Evolutionary conservation across 2,113 vertebrate species (phyloP).

Genomic region (Marmota flaviventris): DNA sequence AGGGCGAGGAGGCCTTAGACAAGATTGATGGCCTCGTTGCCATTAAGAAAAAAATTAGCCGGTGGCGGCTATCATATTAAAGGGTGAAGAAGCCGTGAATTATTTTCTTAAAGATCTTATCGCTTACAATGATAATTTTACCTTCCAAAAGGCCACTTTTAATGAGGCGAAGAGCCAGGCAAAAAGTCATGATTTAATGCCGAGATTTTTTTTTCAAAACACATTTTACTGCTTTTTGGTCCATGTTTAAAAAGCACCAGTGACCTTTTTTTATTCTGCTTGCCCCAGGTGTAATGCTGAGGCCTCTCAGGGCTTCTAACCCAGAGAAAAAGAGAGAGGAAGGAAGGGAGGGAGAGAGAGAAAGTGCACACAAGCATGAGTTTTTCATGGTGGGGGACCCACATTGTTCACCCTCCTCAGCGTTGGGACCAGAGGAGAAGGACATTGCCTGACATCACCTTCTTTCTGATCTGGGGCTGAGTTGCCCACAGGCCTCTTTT

Average conservation of each 20-base stretch:
- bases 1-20: slow-evolving; percentile 83
- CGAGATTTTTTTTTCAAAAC: slow-evolving; percentile 90
- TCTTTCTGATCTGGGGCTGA: background rate
- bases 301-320: slow-evolving; percentile 91
- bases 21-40: slow-evolving; percentile 93
- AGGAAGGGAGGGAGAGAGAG: background rate
- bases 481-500: background rate
- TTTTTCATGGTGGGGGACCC: background rate
- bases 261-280: slow-evolving; percentile 93
- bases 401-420: background rate
- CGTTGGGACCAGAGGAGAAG: background rate
- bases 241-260: slow-evolving; percentile 92
- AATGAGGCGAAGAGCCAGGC: slow-evolving; percentile 93
- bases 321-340: slow-evolving; percentile 64
- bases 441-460: background rate
- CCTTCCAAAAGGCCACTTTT: slow-evolving; percentile 95
- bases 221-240: slow-evolving; percentile 93
- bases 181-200: slow-evolving; percentile 94
- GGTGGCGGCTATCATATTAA: slow-evolving; percentile 94
- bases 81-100: slow-evolving; percentile 95
- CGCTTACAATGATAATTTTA: slow-evolving; percentile 95
- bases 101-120: slow-evolving; percentile 96
- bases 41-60: slow-evolving; percentile 95
- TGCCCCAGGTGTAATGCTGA: slow-evolving; percentile 91
- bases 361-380: background rate